These are phyloP conservation scores for Drosophila miranda DNA, from an alignment of 1,140 invertebrate genomes.

Conservation along the genomic window DNA sequence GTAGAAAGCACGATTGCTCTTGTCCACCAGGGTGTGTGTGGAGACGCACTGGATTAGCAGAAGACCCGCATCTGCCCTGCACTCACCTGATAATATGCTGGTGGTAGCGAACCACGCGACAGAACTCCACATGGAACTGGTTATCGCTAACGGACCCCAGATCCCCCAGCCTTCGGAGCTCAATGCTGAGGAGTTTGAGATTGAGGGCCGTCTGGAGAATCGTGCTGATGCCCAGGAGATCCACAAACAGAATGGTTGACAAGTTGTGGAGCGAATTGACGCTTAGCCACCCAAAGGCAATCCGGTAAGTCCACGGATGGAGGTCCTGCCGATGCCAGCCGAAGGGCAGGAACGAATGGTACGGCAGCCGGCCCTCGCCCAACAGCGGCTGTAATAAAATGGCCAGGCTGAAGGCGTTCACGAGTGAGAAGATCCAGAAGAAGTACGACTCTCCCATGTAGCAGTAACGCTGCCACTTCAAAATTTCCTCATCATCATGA, in stretches of 20 bases:
- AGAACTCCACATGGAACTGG: constrained; percentile 31
- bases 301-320: constrained; percentile 32
- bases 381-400: constrained; percentile 53
- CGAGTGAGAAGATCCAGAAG: constrained; percentile 9
- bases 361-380: constrained; percentile 33
- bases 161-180: constrained; percentile 42
- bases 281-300: constrained; percentile 45
- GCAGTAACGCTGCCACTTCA: constrained; percentile 42
- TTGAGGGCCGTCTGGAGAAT: constrained; percentile 67
- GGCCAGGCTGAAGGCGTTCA: constrained; percentile 48
- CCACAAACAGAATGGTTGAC: constrained; percentile 48
- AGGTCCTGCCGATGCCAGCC: constrained; percentile 33
- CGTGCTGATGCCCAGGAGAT: constrained; percentile 51
- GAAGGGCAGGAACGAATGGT: constrained; percentile 49
- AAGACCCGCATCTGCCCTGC: too few relatives aligned
- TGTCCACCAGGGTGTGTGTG: constrained; percentile 35
- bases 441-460: constrained; percentile 48
- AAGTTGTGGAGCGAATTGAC: constrained; percentile 43
- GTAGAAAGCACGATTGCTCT: constrained; percentile 52
- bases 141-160: constrained; percentile 9
- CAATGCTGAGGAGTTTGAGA: constrained; percentile 58
- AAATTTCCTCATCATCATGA: constrained; percentile 27
- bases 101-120: constrained; percentile 47
- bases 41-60: too few relatives aligned
- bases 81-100: constrained; percentile 64